Evolutionary conservation across 2,113 vertebrate species (phyloP), one percentile per base, ranked within the genome.

Genomic region (Sinocyclocheilus anophthalmus): DNA sequence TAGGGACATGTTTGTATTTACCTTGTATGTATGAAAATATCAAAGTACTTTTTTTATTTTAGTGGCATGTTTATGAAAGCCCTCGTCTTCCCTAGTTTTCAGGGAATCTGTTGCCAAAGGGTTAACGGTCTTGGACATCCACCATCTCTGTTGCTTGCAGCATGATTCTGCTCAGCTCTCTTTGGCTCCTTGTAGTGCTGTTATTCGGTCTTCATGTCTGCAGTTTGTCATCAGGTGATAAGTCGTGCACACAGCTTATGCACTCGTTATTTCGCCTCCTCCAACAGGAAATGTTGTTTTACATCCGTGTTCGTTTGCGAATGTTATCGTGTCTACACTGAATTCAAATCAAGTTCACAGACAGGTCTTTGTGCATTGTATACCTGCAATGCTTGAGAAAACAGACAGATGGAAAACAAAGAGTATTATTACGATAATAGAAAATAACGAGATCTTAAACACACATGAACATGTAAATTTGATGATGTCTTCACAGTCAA

Each of bases 51-150:
- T 92, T 95, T 93, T 94, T 92, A 92, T 95, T 95, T 97, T 93
- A 89, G 95, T 97, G 96, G 98, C 98, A 99, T 98, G 98, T 97
- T 97, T 93, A 95, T 97, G 96, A 94, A 95, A 94, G 95, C 94
- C 93, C 89, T 91, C 82, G 95, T 94, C 95, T 92, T 85, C 86
- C 85, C 91, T 92, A 91, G 87, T 67, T 89, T 87, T 77, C 90
- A 96, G 96, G 95, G 96, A 96, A 65, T 87, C 83, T 92, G 94
- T 97, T 96, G 96, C 96, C 97, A 96, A 98, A 98, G 96, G 96
- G 96, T 96, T 94, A 95, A 92, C 95, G 83, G 92, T 96, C 94
- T 93, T 91, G 92, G 92, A 95, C 94, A 95, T 96, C 94, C 92
- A 94, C 94, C 96, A 96, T 96, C 94, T 94, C 81, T 91, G 93